Evolutionary conservation across 2,797 vertebrate species (phyloP), one percentile per base, ranked within the genome.

Genomic region (Tolypeutes matacus): DNA sequence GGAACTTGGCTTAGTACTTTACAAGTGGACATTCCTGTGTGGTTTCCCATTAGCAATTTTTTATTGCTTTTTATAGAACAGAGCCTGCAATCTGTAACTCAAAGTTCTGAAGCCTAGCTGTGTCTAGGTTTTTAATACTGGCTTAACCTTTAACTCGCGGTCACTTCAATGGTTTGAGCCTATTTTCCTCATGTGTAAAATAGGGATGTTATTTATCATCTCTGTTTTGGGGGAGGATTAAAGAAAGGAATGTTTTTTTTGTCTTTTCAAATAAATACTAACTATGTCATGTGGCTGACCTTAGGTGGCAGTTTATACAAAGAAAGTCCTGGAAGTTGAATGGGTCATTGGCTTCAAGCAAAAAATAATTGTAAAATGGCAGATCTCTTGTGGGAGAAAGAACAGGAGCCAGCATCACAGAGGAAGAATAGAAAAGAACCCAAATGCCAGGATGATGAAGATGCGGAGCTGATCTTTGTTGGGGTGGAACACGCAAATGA

Each of bases 391-490:
- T 25, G 42, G 84, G 76, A 73, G 2, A 49, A 97, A 58, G 91
- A 96, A 31, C 67, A 65, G 67, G 76, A 95, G 15, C 70, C 80
- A 60, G 94, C 91, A 70, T 65, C 91, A 42, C 86, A 91, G 39
- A 56, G 7, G 56, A 90, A 84, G 29, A 78, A 27, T 0, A 2
- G 5, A 29, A 62, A 91, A 58, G 88, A 86, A 93, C 67, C 76
- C 51, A 86, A 84, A 69, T 21, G 20, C 20, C 86, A 91, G 60
- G 91, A 56, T 0, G 92, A 93, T 11, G 94, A 96, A 7, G 97
- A 96, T 31, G 90, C 92, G 0, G 97, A 97, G 9, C 78, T 97
- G 11, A 96, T 97, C 78, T 96, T 97, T 23, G 95, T 97, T 82
- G 96, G 97, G 13, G 95, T 96, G 11, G 95, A 97, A 39, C 93